phyloP scores from a whole-genome alignment of 2,797 vertebrate genomes.

The Brotula barbata region DNA sequence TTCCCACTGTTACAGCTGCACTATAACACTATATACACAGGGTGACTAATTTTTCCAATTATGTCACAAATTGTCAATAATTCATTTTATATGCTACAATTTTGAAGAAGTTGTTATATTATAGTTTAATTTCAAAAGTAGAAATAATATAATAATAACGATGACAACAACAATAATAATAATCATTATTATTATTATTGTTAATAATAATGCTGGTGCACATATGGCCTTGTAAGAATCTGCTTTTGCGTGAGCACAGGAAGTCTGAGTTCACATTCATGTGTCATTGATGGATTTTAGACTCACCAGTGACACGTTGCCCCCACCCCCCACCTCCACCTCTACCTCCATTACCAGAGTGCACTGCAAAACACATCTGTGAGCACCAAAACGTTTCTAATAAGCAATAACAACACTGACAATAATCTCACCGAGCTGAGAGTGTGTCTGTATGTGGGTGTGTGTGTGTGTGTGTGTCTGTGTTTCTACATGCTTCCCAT shows the following conservation, averaged over 20 bases:
- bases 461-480: conserved; percentile 14
- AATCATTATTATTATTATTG: no score
- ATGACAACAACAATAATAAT: no score
- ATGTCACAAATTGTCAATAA: no score
- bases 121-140: no score
- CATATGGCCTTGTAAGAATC: conserved; percentile 2
- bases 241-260: conserved; percentile 19
- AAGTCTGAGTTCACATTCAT: conserved; percentile 33
- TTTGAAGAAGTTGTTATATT: no score
- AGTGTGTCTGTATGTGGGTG: conserved; percentile 12
- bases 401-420: conserved; percentile 23
- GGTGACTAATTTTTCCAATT: no score
- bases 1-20: neutral
- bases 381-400: conserved; percentile 41
- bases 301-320: conserved; percentile 23
- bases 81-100: no score
- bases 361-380: conserved; percentile 31
- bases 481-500: conserved; percentile 21
- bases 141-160: no score
- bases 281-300: conserved; percentile 17
- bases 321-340: neutral
- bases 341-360: no score
- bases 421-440: conserved; percentile 21
- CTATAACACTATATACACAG: no score
- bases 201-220: no score